Base-by-base conservation (phyloP, 2,113 vertebrate species). In the Propithecus coquereli region DNA sequence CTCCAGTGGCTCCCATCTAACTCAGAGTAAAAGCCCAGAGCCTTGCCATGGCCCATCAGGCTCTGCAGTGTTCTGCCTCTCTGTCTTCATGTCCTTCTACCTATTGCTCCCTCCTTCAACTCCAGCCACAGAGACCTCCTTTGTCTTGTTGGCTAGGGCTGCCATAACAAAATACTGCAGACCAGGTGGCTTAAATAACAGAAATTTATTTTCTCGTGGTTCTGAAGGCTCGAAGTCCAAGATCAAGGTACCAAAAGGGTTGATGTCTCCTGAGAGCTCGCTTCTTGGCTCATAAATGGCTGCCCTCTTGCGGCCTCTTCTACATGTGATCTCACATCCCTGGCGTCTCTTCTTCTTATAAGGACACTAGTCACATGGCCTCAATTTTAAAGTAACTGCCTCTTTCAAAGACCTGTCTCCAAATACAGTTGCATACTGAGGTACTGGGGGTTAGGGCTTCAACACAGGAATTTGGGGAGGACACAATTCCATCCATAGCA, bases 61-160 rank as follows among this genome's bases (percentile, higher is more conserved):
- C 22, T 65, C 32, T 27, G 0, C 3, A n/a, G 6, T 14, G 5
- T 6, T 18, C 43, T 54, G 1, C 9, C 6, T 23, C 9, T 66
- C 14, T 47, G 3, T 52, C 30, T 77, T 61, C 25, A 4, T 22
- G 4, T 47, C 11, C 37, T 45, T 37, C 68, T 34, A 1, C 9
- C 74, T 25, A 0, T 5, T 54, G 18, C 6, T 87, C 2, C 25
- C 23, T 47, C 50, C 18, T 8, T 82, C 25, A 54, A 3, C 37
- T 37, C 52, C 12, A 83, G 52, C 3, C 8, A 0, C 45, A 32
- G 43, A 47, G 11, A 59, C 25, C 30, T 45, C n/a, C 34, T 63
- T 47, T 71, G 59, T 77, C 6, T 34, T 63, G 0, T 70, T 20
- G 43, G 37, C 34, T 47, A 5, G 37, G 3, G 37, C n/a, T 63